phyloP scores from a whole-genome alignment of 2,797 vertebrate genomes.

The Melanotaenia parkinsoni region DNA sequence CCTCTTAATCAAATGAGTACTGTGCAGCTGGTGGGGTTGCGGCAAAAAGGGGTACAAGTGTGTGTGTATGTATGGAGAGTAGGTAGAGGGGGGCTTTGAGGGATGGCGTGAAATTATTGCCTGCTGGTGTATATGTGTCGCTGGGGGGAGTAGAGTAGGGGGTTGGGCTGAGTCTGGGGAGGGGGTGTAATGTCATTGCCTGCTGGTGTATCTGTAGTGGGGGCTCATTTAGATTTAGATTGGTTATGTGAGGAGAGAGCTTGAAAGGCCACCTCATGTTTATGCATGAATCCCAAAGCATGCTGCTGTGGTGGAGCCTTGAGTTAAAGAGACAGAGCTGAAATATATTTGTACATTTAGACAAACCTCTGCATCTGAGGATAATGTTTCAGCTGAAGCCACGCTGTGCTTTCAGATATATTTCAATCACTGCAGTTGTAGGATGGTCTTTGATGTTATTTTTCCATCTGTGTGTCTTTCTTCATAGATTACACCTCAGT shows the following conservation, averaged over 20 bases:
- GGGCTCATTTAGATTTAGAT: constrained; percentile 87
- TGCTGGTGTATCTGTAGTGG: constrained; percentile 84
- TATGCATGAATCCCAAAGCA: constrained; percentile 84
- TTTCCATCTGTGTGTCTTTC: background rate
- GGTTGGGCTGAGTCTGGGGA: constrained; percentile 66
- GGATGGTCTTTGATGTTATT: constrained; percentile 25
- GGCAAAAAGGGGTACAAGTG: constrained; percentile 77
- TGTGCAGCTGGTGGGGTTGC: constrained; percentile 85
- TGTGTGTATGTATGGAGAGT: constrained; percentile 51
- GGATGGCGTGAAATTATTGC: constrained; percentile 85
- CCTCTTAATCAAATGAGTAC: constrained; percentile 84
- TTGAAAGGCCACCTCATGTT: constrained; percentile 86
- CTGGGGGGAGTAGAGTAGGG: constrained; percentile 76
- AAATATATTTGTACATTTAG: constrained; percentile 71
- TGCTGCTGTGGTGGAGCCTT: constrained; percentile 73
- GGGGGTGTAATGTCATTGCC: constrained; percentile 82
- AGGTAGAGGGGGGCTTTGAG: constrained; percentile 67
- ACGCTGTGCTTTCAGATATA: constrained; percentile 54
- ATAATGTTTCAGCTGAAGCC: constrained; percentile 57
- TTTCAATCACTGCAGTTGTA: constrained; percentile 58
- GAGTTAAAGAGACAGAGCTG: constrained; percentile 82
- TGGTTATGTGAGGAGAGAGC: constrained; percentile 85
- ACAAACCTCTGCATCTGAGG: constrained; percentile 68
- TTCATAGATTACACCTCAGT: constrained; percentile 11
- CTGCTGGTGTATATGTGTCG: constrained; percentile 83